Evolutionary conservation across 2,888 invertebrate species (phyloP).

Genomic region (Pecten maximus): DNA sequence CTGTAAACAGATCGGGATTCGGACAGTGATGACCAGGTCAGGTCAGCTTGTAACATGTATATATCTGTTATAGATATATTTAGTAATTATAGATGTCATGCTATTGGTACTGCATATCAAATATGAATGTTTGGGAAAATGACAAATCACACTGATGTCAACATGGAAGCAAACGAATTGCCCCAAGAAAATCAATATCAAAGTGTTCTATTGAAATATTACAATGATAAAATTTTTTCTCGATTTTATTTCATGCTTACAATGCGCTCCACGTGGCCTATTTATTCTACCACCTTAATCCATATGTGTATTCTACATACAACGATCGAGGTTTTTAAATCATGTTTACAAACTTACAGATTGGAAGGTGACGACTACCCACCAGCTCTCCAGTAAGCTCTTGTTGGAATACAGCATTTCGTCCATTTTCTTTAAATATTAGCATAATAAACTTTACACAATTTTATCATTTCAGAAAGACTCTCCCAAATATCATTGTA

Average conservation of each 20-base stretch:
- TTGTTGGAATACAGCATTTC: background rate
- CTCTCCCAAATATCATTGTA: background rate
- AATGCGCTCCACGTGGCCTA: background rate
- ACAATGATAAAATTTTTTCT: background rate
- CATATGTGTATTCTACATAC: background rate
- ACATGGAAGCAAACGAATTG: background rate
- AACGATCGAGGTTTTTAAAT: background rate
- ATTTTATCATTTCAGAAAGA: slow-evolving; percentile 6
- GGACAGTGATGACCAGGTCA: background rate
- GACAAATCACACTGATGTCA: background rate
- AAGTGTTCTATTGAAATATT: background rate
- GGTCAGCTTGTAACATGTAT: background rate
- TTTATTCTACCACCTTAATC: background rate
- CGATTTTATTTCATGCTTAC: background rate
- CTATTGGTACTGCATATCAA: background rate
- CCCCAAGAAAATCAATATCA: background rate
- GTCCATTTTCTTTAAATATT: background rate
- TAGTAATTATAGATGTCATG: background rate
- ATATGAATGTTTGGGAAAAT: background rate
- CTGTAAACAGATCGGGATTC: background rate
- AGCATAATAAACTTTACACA: background rate
- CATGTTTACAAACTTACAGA: background rate
- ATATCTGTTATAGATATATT: background rate
- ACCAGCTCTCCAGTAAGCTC: background rate
- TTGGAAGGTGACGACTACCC: background rate